A percentile compares a stretch with the other conserved stretches of the same genome.
Evolutionary conservation across 2,797 vertebrate genomes (phyloP).

Genomic region (Syncerus caffer): DNA sequence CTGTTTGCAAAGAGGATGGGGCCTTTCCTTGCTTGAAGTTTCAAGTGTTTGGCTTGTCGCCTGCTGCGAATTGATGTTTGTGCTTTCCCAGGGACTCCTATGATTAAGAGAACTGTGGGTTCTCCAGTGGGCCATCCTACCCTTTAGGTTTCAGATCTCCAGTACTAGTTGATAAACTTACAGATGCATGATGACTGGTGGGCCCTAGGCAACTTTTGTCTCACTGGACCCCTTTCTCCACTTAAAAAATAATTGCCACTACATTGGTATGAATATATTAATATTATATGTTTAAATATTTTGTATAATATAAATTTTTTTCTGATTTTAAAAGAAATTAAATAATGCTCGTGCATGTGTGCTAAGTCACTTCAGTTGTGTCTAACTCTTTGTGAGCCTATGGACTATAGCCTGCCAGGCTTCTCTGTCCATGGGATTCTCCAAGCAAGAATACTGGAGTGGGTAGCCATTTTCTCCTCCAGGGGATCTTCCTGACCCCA

Average conservation of each 20-base stretch:
- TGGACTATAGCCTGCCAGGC: background rate
- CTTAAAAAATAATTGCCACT: background rate
- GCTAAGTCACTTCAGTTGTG: background rate
- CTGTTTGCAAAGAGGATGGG: constrained; percentile 60
- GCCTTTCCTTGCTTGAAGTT: constrained; percentile 49
- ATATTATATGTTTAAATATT: background rate
- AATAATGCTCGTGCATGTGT: background rate
- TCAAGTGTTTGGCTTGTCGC: constrained; percentile 42
- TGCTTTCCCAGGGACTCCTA: constrained; percentile 31
- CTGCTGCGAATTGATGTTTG: constrained; percentile 38
- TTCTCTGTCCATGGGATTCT: background rate
- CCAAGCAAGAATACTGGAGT: background rate
- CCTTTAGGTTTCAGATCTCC: constrained; percentile 25
- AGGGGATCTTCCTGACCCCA: background rate
- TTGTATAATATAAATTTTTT: background rate
- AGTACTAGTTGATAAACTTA: background rate
- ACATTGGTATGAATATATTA: background rate
- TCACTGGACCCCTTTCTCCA: background rate
- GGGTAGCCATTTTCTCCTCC: background rate
- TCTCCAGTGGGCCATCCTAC: background rate
- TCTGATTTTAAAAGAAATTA: constrained; percentile 37
- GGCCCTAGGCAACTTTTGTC: background rate
- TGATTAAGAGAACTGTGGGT: constrained; percentile 30
- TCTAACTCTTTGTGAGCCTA: background rate
- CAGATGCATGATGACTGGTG: background rate